Base-by-base conservation (phyloP, 2,888 invertebrate genomes). In the Melipona beecheii region DNA sequence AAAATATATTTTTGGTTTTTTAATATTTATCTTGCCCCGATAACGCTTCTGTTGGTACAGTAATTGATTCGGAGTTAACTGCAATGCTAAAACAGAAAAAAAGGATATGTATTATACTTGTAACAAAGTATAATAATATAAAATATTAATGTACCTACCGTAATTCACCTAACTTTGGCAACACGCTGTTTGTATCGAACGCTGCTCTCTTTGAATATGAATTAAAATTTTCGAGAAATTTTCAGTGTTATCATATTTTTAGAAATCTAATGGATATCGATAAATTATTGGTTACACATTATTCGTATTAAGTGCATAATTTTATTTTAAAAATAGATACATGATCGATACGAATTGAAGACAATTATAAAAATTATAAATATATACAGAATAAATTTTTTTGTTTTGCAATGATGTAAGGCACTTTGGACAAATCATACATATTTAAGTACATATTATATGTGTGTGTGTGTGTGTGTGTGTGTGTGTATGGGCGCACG, bases 11-110 rank as follows among this genome's bases (percentile, higher is more conserved):
- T 95, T 96, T 1, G 98, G 98, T 86, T 95, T 96, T 93, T 97
- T 97, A 64, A 98, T 96, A 91, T 98, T 98, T 74, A 98, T 97
- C 95, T 97, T 97, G 4, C 97, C 96, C 36, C 97, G 95, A 93
- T 96, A 97, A 88, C 98, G 95, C 92, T 96, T 96, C 11, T 96
- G 95, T 90, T 96, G 93, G 4, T 91, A 83, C 36, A 92, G 87
- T 54, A 94, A 82, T 78, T 92, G 91, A 62, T 88, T 92, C 75
- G 93, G 92, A 50, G 88, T 81, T 50, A 92, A 87, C 82, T 92
- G 91, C 85, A 91, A 86, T 52, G 86, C 94, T 94, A 90, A 54
- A 93, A 91, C 85, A 90, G 68, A 81, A 49, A 21, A 84, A 79
- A 49, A 21, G 83, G 78, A 72, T 24, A 4, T 31, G n/a, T 27